These are phyloP conservation scores for Otis tarda DNA, from an alignment of 2,113 vertebrate species.

Conservation along the genomic window DNA sequence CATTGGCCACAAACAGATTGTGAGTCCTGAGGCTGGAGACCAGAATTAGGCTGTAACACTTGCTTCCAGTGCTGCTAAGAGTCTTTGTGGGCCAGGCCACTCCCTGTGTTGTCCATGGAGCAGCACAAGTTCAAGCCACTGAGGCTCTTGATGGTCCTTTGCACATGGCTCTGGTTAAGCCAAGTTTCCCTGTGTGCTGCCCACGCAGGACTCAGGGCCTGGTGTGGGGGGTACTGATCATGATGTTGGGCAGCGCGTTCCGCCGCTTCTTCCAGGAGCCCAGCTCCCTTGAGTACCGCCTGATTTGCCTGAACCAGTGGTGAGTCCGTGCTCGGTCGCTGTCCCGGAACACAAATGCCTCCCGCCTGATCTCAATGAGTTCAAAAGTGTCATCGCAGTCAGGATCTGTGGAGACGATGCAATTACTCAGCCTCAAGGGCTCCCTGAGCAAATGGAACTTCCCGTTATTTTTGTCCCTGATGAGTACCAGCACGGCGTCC, in stretches of 20 bases:
- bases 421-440: constrained; percentile 87
- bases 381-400: constrained; percentile 90
- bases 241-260: constrained; percentile 91
- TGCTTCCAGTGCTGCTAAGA: not conserved
- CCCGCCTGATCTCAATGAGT: constrained; percentile 87
- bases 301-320: constrained; percentile 90
- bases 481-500: constrained; percentile 86
- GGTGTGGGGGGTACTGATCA: constrained; percentile 88
- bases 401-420: constrained; percentile 86
- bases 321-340: constrained; percentile 86
- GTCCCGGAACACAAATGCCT: constrained; percentile 88
- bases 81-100: not conserved
- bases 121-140: not conserved
- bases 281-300: constrained; percentile 82
- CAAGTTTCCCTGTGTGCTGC: not conserved
- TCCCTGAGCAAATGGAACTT: constrained; percentile 88
- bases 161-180: not conserved
- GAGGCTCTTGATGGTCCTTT: not conserved
- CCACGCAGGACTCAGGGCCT: constrained; percentile 75
- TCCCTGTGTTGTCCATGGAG: not conserved
- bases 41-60: not conserved
- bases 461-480: constrained; percentile 90
- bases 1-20: not conserved
- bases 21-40: constrained; percentile 24
- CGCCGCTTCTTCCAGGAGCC: constrained; percentile 90